A percentile compares a stretch with the other conserved stretches of the same genome.
These are phyloP conservation scores for Percopsis transmontana DNA, from an alignment of 2,113 vertebrate genomes.

Conservation along the genomic window DNA sequence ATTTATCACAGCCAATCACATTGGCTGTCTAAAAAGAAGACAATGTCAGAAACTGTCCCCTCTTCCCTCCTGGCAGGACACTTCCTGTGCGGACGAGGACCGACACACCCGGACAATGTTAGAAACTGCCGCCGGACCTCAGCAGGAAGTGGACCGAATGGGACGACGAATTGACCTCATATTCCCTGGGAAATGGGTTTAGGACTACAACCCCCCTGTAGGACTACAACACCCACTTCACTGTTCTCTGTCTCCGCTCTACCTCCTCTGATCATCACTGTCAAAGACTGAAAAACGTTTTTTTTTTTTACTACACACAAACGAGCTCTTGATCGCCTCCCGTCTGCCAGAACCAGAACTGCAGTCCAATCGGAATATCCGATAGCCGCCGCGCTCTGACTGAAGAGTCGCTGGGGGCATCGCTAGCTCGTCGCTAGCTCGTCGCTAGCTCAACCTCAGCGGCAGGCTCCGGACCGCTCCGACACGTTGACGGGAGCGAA, in stretches of 20 bases:
- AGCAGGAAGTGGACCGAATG: not conserved
- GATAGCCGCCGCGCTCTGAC: too few relatives aligned
- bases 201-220: slow-evolving; percentile 43
- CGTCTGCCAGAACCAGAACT: too few relatives aligned
- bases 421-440: too few relatives aligned
- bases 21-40: not conserved
- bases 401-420: too few relatives aligned
- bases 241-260: slow-evolving; percentile 67
- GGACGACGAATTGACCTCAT: not conserved
- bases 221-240: slow-evolving; percentile 67
- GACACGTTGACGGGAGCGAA: too few relatives aligned
- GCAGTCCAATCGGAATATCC: too few relatives aligned
- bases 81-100: slow-evolving; percentile 35
- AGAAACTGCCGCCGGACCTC: slow-evolving; percentile 28
- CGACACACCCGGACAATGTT: slow-evolving; percentile 10
- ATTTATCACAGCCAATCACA: slow-evolving; percentile 30
- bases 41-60: slow-evolving; percentile 13
- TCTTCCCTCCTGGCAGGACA: slow-evolving; percentile 25
- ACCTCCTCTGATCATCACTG: slow-evolving; percentile 73
- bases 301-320: slow-evolving; percentile 13
- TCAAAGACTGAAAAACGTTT: slow-evolving; percentile 43
- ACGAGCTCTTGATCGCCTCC: not conserved
- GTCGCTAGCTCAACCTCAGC: too few relatives aligned
- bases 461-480: too few relatives aligned
- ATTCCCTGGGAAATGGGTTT: not conserved